Evolutionary conservation across 2,113 vertebrate species (phyloP).

Genomic region (Pantherophis guttatus): DNA sequence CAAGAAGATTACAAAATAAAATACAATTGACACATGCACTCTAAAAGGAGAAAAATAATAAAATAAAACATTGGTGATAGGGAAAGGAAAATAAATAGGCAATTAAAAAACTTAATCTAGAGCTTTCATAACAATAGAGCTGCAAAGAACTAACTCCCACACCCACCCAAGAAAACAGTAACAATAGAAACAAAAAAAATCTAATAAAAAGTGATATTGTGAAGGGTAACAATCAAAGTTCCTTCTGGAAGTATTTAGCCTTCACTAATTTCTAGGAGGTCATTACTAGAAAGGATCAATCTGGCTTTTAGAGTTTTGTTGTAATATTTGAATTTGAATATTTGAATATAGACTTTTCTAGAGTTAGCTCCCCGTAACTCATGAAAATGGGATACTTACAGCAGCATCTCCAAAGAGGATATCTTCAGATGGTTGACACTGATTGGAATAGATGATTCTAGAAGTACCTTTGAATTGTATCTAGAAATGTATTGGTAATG

Average conservation of each 20-base stretch:
- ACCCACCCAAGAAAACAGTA: background rate
- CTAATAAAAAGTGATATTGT: background rate
- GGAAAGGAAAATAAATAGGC: background rate
- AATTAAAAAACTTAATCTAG: background rate
- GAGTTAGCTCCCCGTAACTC: background rate
- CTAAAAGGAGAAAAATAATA: background rate
- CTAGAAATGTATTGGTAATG: background rate
- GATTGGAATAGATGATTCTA: background rate
- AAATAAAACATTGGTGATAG: background rate
- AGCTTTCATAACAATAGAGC: background rate
- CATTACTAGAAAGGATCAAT: background rate
- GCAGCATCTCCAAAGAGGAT: background rate
- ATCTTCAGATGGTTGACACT: background rate
- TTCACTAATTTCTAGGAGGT: background rate
- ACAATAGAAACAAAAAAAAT: background rate
- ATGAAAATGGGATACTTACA: background rate
- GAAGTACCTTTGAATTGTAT: background rate
- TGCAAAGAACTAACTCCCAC: background rate
- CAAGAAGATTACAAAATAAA: background rate
- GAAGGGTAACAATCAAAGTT: background rate
- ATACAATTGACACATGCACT: background rate
- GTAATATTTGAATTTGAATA: background rate
- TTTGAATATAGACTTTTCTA: background rate
- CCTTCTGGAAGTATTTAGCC: background rate
- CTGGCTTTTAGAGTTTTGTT: background rate